Percentiles rank a stretch among this genome's conserved stretches.
Evolutionary conservation across 2,113 vertebrate species (phyloP).

Genomic region (Alosa alosa): DNA sequence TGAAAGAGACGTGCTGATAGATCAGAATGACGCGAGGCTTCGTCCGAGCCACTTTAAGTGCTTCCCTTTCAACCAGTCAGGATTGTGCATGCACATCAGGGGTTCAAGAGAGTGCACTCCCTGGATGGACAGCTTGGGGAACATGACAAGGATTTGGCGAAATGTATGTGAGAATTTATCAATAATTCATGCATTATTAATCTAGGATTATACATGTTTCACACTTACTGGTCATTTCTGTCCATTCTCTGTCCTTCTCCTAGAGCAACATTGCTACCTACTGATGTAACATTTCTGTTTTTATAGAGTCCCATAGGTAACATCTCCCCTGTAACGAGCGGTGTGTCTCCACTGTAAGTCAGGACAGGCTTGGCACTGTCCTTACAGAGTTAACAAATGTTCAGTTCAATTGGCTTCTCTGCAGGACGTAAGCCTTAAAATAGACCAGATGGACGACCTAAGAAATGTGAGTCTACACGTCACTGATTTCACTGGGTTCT

Average conservation of each 20-base stretch:
- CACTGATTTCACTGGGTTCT: background rate
- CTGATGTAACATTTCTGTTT: background rate
- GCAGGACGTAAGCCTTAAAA: background rate
- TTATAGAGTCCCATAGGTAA: background rate
- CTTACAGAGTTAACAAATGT: background rate
- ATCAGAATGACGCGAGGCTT: too few species aligned
- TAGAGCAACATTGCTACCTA: background rate
- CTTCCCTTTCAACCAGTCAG: too few species aligned
- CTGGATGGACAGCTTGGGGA: too few species aligned
- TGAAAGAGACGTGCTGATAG: too few species aligned
- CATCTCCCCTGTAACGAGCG: background rate
- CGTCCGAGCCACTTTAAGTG: too few species aligned
- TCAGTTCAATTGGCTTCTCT: background rate
- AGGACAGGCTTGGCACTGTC: background rate
- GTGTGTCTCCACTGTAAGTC: background rate
- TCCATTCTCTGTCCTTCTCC: background rate
- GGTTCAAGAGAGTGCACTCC: too few species aligned
- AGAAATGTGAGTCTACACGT: background rate
- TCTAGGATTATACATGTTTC: too few species aligned
- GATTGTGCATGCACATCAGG: too few species aligned
- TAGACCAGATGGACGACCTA: background rate
- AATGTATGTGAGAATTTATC: too few species aligned
- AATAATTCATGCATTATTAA: too few species aligned
- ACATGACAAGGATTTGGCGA: too few species aligned
- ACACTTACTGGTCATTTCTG: background rate